Conservation (phyloP, 1,140 invertebrate species). For the Cydia splendana region DNA sequence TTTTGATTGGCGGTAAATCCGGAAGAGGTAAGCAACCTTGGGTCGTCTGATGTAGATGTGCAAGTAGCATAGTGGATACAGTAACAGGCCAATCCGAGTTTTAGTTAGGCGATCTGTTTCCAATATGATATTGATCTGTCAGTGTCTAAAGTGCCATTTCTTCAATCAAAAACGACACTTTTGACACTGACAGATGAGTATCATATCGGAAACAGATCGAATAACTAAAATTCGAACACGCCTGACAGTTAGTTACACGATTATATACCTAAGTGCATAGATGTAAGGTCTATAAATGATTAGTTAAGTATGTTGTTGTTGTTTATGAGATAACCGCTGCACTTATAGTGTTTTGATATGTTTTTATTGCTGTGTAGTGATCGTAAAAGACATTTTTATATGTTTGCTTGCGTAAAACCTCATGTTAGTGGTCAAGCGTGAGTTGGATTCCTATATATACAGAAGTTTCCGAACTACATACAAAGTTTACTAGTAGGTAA, state of each 20-base stretch:
- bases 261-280: background rate
- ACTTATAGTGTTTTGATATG: background rate
- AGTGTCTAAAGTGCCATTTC: no score
- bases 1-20: background rate
- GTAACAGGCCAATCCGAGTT: no score
- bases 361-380: background rate
- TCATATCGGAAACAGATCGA: no score
- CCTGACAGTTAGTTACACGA: background rate
- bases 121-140: no score
- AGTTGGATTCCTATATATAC: no score
- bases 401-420: background rate
- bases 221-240: background rate
- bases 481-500: no score
- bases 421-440: background rate
- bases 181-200: no score
- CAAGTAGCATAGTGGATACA: background rate
- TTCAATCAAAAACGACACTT: no score
- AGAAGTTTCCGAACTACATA: no score
- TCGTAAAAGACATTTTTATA: background rate
- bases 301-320: background rate
- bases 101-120: no score
- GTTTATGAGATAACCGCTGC: background rate
- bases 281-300: background rate
- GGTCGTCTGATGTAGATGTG: background rate
- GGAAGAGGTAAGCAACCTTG: background rate